Evolutionary conservation across 2,797 vertebrate genomes (phyloP).

Genomic region (Manis pentadactyla): DNA sequence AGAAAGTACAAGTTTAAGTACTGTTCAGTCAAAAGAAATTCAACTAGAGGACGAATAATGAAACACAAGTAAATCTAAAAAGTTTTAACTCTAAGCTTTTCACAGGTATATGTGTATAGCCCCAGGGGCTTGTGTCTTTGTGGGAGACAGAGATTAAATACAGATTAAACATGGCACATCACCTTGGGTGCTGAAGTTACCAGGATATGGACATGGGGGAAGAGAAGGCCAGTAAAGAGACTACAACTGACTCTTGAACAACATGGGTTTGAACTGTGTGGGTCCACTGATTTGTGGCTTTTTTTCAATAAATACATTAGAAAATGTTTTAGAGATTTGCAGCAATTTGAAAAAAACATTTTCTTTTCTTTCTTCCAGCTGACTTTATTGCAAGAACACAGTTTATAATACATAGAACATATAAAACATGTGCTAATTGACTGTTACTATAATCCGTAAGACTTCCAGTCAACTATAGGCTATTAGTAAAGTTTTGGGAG

Average conservation of each 20-base stretch:
- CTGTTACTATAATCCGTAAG: no score
- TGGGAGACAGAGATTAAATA: background rate
- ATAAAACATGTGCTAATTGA: no score
- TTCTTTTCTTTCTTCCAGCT: no score
- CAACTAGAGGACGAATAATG: conserved; percentile 12
- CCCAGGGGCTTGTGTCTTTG: background rate
- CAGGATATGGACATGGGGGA: background rate
- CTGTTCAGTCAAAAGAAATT: conserved; percentile 43
- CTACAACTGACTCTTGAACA: background rate
- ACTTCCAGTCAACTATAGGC: no score
- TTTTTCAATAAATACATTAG: no score
- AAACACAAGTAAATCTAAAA: background rate
- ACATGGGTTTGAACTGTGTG: no score
- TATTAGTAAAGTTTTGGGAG: background rate
- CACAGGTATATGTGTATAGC: background rate
- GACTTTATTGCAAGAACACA: no score
- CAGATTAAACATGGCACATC: background rate
- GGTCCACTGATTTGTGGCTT: no score
- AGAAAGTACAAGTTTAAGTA: background rate
- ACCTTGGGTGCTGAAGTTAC: background rate
- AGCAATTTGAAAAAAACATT: no score
- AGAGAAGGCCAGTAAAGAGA: background rate
- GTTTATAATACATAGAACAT: no score
- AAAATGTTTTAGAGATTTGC: no score
- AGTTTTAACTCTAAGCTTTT: background rate